These are phyloP conservation scores for Phacellophora camtschatica DNA, from an alignment of 30 jellyfish, hydroid and myxozoan species.

Conservation along the genomic window DNA sequence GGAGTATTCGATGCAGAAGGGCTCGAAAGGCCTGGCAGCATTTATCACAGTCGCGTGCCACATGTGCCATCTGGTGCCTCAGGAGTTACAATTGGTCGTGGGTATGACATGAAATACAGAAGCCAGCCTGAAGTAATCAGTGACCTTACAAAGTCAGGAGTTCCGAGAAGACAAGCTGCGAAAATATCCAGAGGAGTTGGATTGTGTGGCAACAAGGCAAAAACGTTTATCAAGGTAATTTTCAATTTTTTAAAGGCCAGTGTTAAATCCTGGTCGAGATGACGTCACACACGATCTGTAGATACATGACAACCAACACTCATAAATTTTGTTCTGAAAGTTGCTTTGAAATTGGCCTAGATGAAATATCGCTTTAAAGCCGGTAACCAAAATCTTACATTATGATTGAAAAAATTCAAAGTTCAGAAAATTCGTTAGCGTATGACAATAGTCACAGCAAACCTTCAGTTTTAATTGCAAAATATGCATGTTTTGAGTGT, in stretches of 20 bases:
- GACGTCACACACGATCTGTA: no score
- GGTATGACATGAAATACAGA: slow-evolving; percentile 38
- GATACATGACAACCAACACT: no score
- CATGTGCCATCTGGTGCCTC: slow-evolving; percentile 15
- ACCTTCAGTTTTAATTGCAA: no score
- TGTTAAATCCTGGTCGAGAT: no score
- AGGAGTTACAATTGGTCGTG: slow-evolving; percentile 55
- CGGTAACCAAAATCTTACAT: no score
- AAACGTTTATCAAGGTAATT: neutral
- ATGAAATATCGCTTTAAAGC: no score
- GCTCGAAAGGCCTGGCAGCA: neutral
- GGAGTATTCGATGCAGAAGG: slow-evolving; percentile 18
- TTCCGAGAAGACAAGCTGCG: neutral
- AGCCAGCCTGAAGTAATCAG: neutral
- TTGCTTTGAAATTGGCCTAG: no score
- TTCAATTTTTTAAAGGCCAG: neutral
- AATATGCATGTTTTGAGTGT: no score
- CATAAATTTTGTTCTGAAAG: no score
- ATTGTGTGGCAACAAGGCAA: neutral
- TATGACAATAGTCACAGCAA: no score
- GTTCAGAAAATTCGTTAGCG: no score
- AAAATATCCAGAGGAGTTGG: slow-evolving; percentile 24
- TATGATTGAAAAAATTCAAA: no score
- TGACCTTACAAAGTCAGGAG: slow-evolving; percentile 5
- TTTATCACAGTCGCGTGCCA: slow-evolving; percentile 1